Evolutionary conservation across 2,888 invertebrate species (phyloP), one percentile per base, ranked within the genome.

Genomic region (Troides helena): DNA sequence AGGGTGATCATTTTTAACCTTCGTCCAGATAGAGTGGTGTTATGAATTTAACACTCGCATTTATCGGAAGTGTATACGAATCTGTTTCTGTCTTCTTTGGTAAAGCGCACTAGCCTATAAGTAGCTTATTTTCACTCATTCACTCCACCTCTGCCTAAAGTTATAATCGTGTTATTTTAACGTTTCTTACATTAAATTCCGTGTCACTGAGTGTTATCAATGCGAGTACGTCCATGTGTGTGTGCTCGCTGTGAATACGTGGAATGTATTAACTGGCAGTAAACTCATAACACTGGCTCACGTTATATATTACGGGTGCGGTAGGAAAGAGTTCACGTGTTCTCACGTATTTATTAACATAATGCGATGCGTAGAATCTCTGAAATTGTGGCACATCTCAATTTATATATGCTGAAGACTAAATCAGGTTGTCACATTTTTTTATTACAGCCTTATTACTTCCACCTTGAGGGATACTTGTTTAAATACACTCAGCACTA

Each of bases 181-280:
- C 63, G 66, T 69, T 62, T 65, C 58, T 65, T 62, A 63, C 67
- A 63, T 67, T 58, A 59, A 56, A 46, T 62, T 59, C n/a, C 43
- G 21, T 69, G 23, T 53, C 60, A 64, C 60, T 53, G 53, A 67
- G 59, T 62, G 50, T 57, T 23, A 50, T 46, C 65, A 21, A 12
- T 56, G 39, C 56, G 30, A 59, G 56, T 21, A 36, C 46, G 39
- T 57, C n/a, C 25, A 50, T 14, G 25, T 61, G 56, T 61, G 60
- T 61, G 56, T 61, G 60, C 60, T 69, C 53, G 53, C 59, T 65
- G 30, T n/a, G 23, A 21, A 57, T 58, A 68, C 62, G 67, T 65
- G 57, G 36, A 60, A 61, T 69, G 43, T 56, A 69, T 69, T 69
- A 65, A 56, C 56, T 65, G 53, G n/a, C 14, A 36, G 17, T 17